These are phyloP conservation scores for Brachyalestes nurse DNA, from an alignment of 2,797 vertebrate species.

Conservation along the genomic window DNA sequence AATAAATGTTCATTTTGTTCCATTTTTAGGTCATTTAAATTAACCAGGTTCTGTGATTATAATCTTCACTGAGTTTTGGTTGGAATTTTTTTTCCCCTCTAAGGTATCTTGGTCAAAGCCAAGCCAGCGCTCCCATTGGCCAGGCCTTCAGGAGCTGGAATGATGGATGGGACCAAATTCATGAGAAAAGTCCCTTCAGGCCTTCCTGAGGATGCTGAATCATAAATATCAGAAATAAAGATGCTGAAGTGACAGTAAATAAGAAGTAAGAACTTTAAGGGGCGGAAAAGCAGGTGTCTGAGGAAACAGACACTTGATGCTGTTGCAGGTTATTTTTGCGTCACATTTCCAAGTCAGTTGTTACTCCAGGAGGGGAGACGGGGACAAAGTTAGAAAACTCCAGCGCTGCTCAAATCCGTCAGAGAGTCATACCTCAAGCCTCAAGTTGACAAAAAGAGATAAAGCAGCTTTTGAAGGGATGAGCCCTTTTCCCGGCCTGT, in stretches of 20 bases:
- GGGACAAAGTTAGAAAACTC: constrained; percentile 5
- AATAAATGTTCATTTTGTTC: no score
- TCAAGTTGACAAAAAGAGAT: constrained; percentile 10
- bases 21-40: no score
- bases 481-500: not conserved
- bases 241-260: not conserved
- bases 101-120: no score
- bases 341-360: not conserved
- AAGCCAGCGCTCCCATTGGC: no score
- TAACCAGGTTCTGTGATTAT: no score
- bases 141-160: no score
- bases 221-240: not conserved
- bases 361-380: not conserved
- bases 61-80: no score
- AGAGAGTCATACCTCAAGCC: not conserved
- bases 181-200: no score
- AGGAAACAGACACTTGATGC: constrained; percentile 2
- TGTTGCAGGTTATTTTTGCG: not conserved
- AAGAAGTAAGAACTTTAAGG: not conserved
- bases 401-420: not conserved
- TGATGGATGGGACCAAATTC: no score
- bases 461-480: constrained; percentile 1
- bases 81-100: no score
- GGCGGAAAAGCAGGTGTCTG: not conserved
- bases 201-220: no score